A percentile compares a stretch with the other conserved stretches of the same genome.
Evolutionary conservation across 2,888 invertebrate genomes (phyloP).

Genomic region (Proisotoma minuta): DNA sequence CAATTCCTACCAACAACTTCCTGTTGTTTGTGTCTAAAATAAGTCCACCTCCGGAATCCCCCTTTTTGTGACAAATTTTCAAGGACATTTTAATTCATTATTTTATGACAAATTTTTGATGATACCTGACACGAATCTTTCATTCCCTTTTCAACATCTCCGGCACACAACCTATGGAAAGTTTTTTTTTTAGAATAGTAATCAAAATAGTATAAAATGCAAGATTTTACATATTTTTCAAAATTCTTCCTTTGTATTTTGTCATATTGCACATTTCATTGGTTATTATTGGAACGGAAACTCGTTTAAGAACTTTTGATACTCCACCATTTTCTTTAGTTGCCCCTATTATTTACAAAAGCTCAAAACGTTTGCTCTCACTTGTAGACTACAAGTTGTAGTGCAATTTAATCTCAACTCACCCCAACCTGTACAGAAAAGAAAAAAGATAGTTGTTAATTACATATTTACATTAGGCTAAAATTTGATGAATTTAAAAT

Average conservation of each 20-base stretch:
- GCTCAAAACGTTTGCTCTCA: too few relatives aligned
- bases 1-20: conserved; percentile 9
- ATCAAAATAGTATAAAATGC: not conserved
- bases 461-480: not conserved
- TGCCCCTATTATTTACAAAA: conserved; percentile 29
- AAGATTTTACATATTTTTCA: conserved; percentile 29
- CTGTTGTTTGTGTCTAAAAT: not conserved
- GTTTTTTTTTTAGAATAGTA: too few relatives aligned
- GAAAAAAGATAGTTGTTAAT: not conserved
- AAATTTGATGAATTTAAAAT: not conserved
- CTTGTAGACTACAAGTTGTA: too few relatives aligned
- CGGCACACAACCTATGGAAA: conserved; percentile 33
- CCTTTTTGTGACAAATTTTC: conserved; percentile 11
- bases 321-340: conserved; percentile 19
- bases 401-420: too few relatives aligned
- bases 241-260: conserved; percentile 28
- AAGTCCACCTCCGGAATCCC: conserved; percentile 29
- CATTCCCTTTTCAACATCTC: conserved; percentile 17
- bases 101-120: too few relatives aligned
- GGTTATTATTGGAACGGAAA: conserved; percentile 33
- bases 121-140: conserved; percentile 28
- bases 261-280: conserved; percentile 36
- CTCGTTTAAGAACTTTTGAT: conserved; percentile 28
- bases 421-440: conserved; percentile 11
- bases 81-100: too few relatives aligned